A percentile compares a stretch with the other conserved stretches of the same genome.
Evolutionary conservation across 2,113 vertebrate species (phyloP).

Genomic region (Panthera leo): DNA sequence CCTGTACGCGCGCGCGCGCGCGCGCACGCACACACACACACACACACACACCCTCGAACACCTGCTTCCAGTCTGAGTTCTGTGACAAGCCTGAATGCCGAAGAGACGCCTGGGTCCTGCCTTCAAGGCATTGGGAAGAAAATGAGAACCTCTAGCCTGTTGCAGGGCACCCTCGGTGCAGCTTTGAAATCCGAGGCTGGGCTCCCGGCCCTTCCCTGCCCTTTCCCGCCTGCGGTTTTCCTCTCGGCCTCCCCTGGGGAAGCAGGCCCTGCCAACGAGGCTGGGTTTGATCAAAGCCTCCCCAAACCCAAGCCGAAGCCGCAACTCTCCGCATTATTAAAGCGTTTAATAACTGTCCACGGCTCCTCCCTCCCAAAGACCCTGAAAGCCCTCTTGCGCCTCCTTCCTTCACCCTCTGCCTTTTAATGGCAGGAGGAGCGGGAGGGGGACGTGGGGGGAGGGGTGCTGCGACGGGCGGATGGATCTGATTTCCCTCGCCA

Average conservation of each 20-base stretch:
- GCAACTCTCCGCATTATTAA: slow-evolving; percentile 53
- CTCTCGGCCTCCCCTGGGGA: not conserved
- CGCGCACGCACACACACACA: too few species aligned
- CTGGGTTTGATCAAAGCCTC: slow-evolving; percentile 66
- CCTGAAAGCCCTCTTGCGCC: not conserved
- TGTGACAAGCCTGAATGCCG: not conserved
- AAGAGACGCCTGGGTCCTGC: not conserved
- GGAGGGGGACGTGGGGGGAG: rapidly evolving
- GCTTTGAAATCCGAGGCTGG: slow-evolving; percentile 66
- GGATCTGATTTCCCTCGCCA: slow-evolving; percentile 52
- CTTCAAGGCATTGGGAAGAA: not conserved
- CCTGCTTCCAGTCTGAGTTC: slow-evolving; percentile 39
- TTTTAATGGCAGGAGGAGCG: not conserved
- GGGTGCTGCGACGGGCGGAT: not conserved
- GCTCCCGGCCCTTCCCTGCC: not conserved
- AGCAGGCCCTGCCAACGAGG: not conserved
- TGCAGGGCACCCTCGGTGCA: rapidly evolving
- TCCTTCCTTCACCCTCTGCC: not conserved
- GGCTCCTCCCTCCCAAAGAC: not conserved
- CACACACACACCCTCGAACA: not conserved
- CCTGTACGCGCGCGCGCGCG: rapidly evolving
- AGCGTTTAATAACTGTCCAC: slow-evolving; percentile 55
- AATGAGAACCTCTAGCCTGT: not conserved
- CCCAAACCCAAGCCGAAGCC: slow-evolving; percentile 59
- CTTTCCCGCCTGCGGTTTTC: not conserved